Base-by-base conservation (phyloP, 2,797 vertebrate genomes). In the Pipistrellus kuhlii region DNA sequence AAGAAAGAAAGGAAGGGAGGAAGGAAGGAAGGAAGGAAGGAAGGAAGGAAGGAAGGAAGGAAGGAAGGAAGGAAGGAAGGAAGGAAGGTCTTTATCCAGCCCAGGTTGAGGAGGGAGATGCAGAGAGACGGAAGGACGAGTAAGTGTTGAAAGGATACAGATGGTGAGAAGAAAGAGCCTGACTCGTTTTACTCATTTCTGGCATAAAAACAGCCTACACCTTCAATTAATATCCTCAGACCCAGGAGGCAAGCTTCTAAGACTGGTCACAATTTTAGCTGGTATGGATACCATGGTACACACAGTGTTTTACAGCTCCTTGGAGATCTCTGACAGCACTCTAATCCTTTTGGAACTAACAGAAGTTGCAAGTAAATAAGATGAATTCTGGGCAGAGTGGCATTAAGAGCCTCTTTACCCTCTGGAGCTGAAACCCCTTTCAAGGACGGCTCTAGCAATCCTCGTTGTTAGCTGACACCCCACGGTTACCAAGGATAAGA, bases 321-420 rank as follows among this genome's bases (percentile, higher is more conserved):
- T 93, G 88, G 81, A 69, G 77, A 94, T 73, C 41, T 81, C 66
- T 59, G 72, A 88, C 30, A 85, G 77, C n/a, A 55, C 83, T 95
- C 72, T 87, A 93, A 96, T 91, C 55, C 72, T 94, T 91, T 44
- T 23, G 57, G 55, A 94, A 92, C 59, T 91, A 94, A 85, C 71
- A 95, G 75, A 95, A 95, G 62, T 96, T 96, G 93, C 85, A 80
- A 91, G 84, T 38, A 77, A 71, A 71, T 82, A 71, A 15, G 27
- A 76, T 85, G 73, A 96, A 95, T 95, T 95, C 86, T 66, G 46
- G 85, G 69, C 81, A 91, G 53, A 90, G 38, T 46, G 30, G 89
- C 78, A 95, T 91, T 90, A 93, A 96, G 59, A 91, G 35, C 20
- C 55, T 93, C 73, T 96, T 55, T 62, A 89, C 90, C 80, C 78